Evolutionary conservation across 2,888 invertebrate species (phyloP), one percentile per base, ranked within the genome.

Genomic region (Perithous albicinctus): DNA sequence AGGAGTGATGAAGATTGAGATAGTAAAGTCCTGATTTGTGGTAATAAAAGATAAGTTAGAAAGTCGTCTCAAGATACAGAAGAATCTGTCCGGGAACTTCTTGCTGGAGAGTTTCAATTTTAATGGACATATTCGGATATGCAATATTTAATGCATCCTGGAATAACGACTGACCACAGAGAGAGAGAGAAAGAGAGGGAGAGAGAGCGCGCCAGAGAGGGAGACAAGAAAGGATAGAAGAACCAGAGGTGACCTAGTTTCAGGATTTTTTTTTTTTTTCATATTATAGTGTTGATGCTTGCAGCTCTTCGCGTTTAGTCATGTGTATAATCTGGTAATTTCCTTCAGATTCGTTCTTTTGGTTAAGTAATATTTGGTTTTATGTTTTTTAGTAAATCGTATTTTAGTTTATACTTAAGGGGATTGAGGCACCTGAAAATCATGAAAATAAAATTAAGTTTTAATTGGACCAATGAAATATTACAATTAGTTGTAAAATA

Each of bases 241-340:
- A 54, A 32, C 29, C 23, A 32, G 35, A 8, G n/a, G n/a, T 77
- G 76, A 77, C 76, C 76, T 38, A 77, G 69, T 69, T 59, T 61
- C 69, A 61, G 38, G 48, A 35, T 48, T 41, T 26, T 48, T 48
- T 38, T 77, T 69, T 51, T 77, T 69, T 51, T 12, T 12, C 54
- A 59, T 67, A 75, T 67, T n/a, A 10, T 35, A 32, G 3, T 43
- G 23, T 76, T 59, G 59, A 67, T 67, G 15, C 15, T 20, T n/a
- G 12, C 10, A 41, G 41, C n/a, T 41, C n/a, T 41, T 12, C 41
- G 12, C n/a, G 10, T 41, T 12, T 2, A 6, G 38, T 38, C 38
- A 38, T 10, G 41, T n/a, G n/a, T n/a, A n/a, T 41, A 41, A 12
- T 41, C 41, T 41, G 10, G 41, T 41, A 41, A 20, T 48, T 2